phyloP scores from a whole-genome alignment of 2,797 vertebrate genomes.

The Choloepus didactylus region DNA sequence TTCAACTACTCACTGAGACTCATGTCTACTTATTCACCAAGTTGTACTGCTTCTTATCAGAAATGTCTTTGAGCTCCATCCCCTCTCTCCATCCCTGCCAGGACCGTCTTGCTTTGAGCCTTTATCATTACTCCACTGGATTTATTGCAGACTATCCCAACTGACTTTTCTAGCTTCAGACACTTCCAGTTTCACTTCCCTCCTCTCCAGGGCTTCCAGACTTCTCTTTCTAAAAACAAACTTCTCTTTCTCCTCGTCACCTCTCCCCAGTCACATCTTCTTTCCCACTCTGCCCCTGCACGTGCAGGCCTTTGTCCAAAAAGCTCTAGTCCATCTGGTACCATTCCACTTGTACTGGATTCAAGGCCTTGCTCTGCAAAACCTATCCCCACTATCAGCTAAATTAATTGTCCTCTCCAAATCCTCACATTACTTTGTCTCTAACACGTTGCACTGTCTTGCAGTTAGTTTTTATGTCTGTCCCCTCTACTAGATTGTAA shows the following conservation, averaged over 20 bases:
- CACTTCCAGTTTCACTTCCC: not conserved
- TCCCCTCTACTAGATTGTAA: not conserved
- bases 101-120: not conserved
- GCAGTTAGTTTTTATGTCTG: not conserved
- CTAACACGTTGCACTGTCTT: not conserved
- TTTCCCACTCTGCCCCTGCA: not conserved
- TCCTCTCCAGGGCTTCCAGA: not conserved
- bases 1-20: not conserved
- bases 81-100: not conserved
- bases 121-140: not conserved
- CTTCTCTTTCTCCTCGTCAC: no score
- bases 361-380: not conserved
- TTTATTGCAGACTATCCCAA: not conserved
- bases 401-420: not conserved
- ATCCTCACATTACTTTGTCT: not conserved
- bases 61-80: not conserved
- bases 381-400: not conserved
- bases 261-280: not conserved
- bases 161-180: not conserved
- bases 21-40: not conserved
- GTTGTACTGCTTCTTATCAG: not conserved
- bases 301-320: not conserved
- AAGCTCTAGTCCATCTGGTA: not conserved
- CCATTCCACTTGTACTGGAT: not conserved
- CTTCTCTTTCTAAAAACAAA: constrained; percentile 51